Percentiles rank a stretch among this genome's conserved stretches.
phyloP scores from a whole-genome alignment of 2,113 vertebrate species.

The Corvus cornix region DNA sequence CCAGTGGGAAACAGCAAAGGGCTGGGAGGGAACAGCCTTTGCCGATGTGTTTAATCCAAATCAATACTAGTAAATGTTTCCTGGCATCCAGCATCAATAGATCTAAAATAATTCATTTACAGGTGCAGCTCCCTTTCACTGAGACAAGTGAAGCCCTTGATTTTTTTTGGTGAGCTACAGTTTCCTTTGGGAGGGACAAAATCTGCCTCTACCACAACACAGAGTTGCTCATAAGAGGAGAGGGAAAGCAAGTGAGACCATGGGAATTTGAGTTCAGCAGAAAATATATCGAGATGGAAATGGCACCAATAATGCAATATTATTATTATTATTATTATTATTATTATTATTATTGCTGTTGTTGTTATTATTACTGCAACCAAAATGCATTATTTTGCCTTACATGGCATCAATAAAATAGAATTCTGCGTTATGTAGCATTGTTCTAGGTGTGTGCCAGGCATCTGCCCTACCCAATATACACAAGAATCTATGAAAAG shows the following conservation, averaged over 20 bases:
- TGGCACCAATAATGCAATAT: background rate
- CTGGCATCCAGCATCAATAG: background rate
- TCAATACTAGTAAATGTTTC: background rate
- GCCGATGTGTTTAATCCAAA: background rate
- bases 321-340: background rate
- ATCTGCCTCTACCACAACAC: background rate
- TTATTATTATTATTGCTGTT: background rate
- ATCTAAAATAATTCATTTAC: background rate
- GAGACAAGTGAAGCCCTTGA: background rate
- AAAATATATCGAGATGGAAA: background rate
- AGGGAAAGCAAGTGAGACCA: background rate
- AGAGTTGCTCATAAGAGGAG: fast-evolving
- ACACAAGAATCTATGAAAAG: background rate
- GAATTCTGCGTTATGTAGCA: background rate
- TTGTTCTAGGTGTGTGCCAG: background rate
- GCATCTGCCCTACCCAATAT: background rate
- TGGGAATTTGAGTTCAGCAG: background rate
- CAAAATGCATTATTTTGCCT: background rate
- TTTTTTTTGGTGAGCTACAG: background rate
- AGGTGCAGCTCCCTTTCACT: background rate
- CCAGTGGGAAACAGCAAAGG: background rate
- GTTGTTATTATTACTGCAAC: background rate
- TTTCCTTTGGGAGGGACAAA: background rate
- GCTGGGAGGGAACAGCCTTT: background rate
- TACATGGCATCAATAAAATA: too few species aligned